phyloP scores from a whole-genome alignment of 2,888 invertebrate genomes.

The Epinotia demarniana region DNA sequence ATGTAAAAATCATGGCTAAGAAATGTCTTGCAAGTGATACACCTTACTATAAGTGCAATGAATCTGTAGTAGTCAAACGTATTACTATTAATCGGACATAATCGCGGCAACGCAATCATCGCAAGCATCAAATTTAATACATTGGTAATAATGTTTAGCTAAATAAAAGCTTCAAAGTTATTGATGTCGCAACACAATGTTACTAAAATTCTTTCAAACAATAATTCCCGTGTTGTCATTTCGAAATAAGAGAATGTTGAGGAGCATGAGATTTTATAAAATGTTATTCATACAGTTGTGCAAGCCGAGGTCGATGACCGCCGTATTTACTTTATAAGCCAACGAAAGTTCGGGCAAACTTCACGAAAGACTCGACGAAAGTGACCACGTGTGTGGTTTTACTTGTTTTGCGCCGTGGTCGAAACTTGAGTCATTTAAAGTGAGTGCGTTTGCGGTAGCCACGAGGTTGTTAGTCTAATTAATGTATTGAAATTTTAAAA shows the following conservation, averaged over 20 bases:
- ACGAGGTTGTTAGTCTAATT: background rate
- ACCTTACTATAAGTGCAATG: background rate
- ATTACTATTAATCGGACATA: background rate
- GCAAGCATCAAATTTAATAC: background rate
- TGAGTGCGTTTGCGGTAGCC: conserved; percentile 7
- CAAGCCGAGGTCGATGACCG: conserved; percentile 80
- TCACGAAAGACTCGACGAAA: conserved; percentile 47
- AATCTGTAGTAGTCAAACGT: background rate
- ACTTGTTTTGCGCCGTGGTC: conserved; percentile 36
- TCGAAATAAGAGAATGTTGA: conserved; percentile 44
- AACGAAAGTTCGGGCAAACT: conserved; percentile 68
- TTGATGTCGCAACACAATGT: background rate
- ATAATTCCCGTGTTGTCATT: conserved; percentile 26
- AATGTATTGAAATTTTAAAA: background rate
- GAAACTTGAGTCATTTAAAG: conserved; percentile 24
- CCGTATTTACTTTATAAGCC: conserved; percentile 78
- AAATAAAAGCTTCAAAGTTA: conserved; percentile 5
- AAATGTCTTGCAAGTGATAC: background rate
- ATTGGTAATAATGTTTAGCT: background rate
- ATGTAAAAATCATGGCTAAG: no score
- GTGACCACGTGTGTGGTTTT: conserved; percentile 50
- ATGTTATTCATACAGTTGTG: conserved; percentile 68
- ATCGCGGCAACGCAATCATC: background rate
- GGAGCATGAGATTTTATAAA: conserved; percentile 60
- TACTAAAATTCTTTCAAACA: conserved; percentile 17